Conservation (phyloP, 2,113 vertebrate genomes). For the pig (Sus scrofa) region T2T-Sscrofa CM000825.6:24164501-24165000, state of each 20-base stretch:
- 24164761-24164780: no score
- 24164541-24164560: background rate
- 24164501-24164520: fast-evolving
- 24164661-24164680: background rate
- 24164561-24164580: background rate
- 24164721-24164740: fast-evolving
- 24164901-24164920: background rate
- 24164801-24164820: background rate
- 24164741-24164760: background rate
- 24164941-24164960: background rate
- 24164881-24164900: background rate
- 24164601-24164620: background rate
- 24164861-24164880: fast-evolving
- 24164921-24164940: fast-evolving
- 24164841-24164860: fast-evolving
- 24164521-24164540: background rate
- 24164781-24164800: background rate
- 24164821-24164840: background rate
- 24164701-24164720: fast-evolving
- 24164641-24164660: background rate
- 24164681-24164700: background rate
- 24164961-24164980: no score
- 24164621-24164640: background rate
- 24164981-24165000: background rate
- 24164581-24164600: background rate